Evolutionary conservation across 2,113 vertebrate species (phyloP).

Genomic region (Beaufortia kweichowensis): DNA sequence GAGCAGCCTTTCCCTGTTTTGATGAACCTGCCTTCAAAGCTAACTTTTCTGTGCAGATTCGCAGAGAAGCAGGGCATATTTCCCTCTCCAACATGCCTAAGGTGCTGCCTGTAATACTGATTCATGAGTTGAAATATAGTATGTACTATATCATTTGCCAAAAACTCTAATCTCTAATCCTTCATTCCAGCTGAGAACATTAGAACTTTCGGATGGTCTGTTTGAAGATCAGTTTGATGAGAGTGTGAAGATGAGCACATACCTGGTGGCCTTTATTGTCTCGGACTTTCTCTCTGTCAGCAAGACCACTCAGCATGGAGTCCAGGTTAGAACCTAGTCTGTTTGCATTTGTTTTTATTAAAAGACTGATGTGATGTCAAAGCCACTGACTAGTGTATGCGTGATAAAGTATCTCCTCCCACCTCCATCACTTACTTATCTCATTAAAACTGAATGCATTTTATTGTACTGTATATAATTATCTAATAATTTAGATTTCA

Average conservation of each 20-base stretch:
- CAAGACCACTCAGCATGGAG: constrained; percentile 78
- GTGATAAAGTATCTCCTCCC: no score
- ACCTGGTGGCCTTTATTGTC: constrained; percentile 89
- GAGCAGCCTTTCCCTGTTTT: constrained; percentile 89
- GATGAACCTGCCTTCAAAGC: constrained; percentile 91
- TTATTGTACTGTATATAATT: not conserved
- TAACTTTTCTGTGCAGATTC: constrained; percentile 80
- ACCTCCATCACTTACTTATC: no score
- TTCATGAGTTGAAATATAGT: not conserved
- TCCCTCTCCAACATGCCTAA: constrained; percentile 89
- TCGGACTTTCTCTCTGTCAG: constrained; percentile 88
- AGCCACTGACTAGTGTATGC: no score
- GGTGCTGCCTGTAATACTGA: constrained; percentile 62
- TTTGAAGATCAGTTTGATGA: constrained; percentile 87
- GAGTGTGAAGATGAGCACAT: constrained; percentile 90
- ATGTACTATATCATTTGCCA: constrained; percentile 6
- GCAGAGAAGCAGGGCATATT: constrained; percentile 76
- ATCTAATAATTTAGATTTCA: constrained; percentile 75
- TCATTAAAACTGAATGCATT: not conserved
- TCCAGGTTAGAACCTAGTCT: constrained; percentile 76
- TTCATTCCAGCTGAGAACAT: constrained; percentile 76
- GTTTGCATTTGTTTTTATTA: not conserved
- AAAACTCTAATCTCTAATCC: not conserved
- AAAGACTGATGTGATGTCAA: no score
- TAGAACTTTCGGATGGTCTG: constrained; percentile 73